These are phyloP conservation scores for Callyntrura guangdongensis DNA, from an alignment of 2,888 invertebrate genomes.

Conservation along the genomic window DNA sequence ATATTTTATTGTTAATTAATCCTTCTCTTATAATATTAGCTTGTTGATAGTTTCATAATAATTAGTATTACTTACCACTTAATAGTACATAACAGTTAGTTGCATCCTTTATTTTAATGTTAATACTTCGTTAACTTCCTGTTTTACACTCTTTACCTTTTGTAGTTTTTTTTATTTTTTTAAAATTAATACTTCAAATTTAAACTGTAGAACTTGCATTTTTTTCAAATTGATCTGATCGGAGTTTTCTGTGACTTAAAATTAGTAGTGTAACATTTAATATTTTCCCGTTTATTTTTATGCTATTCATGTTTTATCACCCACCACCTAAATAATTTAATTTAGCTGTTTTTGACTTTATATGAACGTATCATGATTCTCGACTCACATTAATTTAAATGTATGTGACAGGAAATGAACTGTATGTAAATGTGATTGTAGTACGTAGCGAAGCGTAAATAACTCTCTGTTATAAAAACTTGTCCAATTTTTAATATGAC, in stretches of 20 bases:
- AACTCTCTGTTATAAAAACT: not conserved
- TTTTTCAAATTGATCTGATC: no score
- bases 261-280: no score
- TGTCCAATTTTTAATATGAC: no score
- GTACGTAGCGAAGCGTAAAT: not conserved
- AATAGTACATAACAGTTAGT: no score
- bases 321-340: no score
- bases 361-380: not conserved
- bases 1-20: not conserved
- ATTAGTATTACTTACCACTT: no score
- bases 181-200: no score
- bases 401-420: constrained; percentile 17
- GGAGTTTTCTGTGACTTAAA: no score
- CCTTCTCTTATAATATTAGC: not conserved
- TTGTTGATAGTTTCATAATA: not conserved
- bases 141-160: not conserved
- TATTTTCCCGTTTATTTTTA: not conserved
- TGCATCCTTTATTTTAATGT: no score
- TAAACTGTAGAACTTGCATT: no score
- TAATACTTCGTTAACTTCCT: not conserved
- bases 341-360: no score
- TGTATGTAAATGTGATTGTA: not conserved
- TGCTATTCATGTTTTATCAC: no score
- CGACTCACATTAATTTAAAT: not conserved
- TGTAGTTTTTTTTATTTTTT: not conserved